Percentiles rank a stretch among this genome's conserved stretches.
Conservation (phyloP, 53 echinoderm and acorn worm species). For the Paracentrotus lividus region DNA sequence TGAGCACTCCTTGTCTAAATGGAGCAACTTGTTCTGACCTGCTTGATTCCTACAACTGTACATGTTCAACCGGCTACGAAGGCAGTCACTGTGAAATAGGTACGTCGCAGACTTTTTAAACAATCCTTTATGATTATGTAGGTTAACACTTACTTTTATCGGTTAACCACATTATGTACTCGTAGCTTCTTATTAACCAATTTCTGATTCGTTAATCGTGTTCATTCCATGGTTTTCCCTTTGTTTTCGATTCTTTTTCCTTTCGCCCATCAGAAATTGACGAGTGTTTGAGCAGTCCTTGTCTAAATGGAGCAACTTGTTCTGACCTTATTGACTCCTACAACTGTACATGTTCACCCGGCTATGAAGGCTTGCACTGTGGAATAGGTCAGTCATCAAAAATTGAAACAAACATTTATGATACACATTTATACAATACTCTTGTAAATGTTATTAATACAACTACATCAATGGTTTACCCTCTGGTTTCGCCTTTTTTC, state of each 20-base stretch:
- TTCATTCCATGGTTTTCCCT: too few relatives aligned
- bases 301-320: slow-evolving; percentile 36
- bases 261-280: neutral
- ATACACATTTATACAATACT: too few relatives aligned
- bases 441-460: too few relatives aligned
- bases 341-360: slow-evolving; percentile 22
- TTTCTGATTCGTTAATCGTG: too few relatives aligned
- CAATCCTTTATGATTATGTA: too few relatives aligned
- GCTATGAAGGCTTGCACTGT: slow-evolving; percentile 1
- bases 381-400: neutral
- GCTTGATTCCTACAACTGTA: slow-evolving; percentile 27
- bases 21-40: slow-evolving; percentile 39
- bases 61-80: neutral
- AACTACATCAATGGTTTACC: too few relatives aligned
- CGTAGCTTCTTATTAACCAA: too few relatives aligned
- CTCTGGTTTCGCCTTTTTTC: neutral
- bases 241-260: neutral
- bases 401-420: neutral
- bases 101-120: neutral
- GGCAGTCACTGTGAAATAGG: slow-evolving; percentile 18
- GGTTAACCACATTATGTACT: too few relatives aligned
- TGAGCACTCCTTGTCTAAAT: neutral
- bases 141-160: too few relatives aligned
- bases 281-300: neutral
- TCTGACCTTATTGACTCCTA: slow-evolving; percentile 20